Conservation (phyloP, 1,140 invertebrate species). For the Pomacea maculata region DNA sequence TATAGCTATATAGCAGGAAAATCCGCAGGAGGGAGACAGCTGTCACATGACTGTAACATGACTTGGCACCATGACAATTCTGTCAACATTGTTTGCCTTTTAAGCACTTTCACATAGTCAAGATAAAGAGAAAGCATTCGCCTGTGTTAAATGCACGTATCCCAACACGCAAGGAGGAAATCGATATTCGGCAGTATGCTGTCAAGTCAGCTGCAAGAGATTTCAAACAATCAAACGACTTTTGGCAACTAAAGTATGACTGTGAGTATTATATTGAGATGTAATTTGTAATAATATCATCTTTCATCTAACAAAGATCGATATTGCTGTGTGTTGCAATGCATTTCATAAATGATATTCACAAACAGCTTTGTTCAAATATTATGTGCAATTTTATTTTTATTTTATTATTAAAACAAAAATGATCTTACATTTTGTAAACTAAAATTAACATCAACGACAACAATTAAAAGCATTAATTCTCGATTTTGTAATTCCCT, state of each 20-base stretch:
- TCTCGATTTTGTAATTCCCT: no score
- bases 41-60: conserved; percentile 7
- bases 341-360: no score
- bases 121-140: neutral
- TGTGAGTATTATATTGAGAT: neutral
- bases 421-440: no score
- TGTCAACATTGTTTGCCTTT: conserved; percentile 35
- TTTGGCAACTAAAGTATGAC: conserved; percentile 1
- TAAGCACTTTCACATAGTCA: neutral
- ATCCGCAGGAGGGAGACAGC: neutral
- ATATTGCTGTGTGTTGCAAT: no score
- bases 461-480: no score
- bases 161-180: neutral
- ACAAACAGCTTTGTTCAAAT: no score
- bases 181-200: neutral
- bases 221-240: neutral
- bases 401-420: no score
- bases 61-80: conserved; percentile 48
- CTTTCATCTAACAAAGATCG: neutral
- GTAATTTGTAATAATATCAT: neutral
- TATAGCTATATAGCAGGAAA: no score
- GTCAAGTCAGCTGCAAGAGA: neutral
- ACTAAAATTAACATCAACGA: no score
- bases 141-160: neutral
- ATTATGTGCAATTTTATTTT: no score